Base-by-base conservation (phyloP, 2,888 invertebrate genomes). In the Diarsia rubi region DNA sequence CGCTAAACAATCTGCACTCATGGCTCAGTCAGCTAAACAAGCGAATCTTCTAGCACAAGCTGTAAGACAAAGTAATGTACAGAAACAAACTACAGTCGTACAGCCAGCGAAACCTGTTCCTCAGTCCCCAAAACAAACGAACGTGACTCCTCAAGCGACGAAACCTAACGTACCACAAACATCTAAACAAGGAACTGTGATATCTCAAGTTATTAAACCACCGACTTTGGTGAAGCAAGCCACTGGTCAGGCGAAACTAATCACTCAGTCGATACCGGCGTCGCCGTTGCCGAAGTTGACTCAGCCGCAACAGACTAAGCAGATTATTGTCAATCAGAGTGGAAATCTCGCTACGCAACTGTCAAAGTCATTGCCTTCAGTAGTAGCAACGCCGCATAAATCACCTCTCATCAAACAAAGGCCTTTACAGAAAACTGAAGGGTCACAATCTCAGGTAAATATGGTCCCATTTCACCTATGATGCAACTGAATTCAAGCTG, bases 371-470 rank as follows among this genome's bases (percentile, higher is more conserved):
- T 70, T 94, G 74, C 92, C 95, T 0, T 89, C 95, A 0, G 89
- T 93, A 0, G 90, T 93, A 1, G 84, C 94, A 0, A 83, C 94
- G 16, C 92, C 94, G 2, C 91, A 92, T 54, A 94, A 94, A 71
- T 92, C 95, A 14, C 94, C 95, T 44, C 85, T 96, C 24, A 90
- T 93, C 44, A 95, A 95, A 84, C 95, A 94, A 79, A 91, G 95
- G 76, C 92, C 94, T 9, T 80, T 94, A 64, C 91, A 91, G 69
- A 95, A 94, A 80, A 84, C 90, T 47, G 96, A 95, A 65, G 86
- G 89, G 0, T 79, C 91, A 21, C 92, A 90, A 64, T 81, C 89
- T 47, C 84, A 89, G 83, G 94, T 94, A 70, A 87, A 71, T 79
- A 67, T 49, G 21, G 47, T 4, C 44, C 14, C 14, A 24, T 69